Percentiles rank a stretch among this genome's conserved stretches.
Conservation (phyloP, 2,113 vertebrate genomes). For the Emydura subglobosa region DNA sequence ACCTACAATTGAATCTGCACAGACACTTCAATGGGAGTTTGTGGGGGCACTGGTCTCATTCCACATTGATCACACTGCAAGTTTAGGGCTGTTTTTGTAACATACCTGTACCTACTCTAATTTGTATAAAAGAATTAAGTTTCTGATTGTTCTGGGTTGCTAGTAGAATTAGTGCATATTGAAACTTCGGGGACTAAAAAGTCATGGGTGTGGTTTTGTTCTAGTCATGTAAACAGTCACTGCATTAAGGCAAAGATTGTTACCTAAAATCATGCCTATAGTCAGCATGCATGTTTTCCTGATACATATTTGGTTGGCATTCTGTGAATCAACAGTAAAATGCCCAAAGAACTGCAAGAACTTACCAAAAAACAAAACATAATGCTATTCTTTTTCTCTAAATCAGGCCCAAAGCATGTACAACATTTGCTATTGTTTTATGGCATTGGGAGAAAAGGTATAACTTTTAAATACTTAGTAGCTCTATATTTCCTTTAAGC, state of each 20-base stretch:
- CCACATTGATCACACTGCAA: not conserved
- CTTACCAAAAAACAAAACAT: not conserved
- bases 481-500: not conserved
- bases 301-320: not conserved
- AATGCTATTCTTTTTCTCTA: not conserved
- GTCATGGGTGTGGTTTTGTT: not conserved
- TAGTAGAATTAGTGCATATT: rapidly evolving
- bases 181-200: not conserved
- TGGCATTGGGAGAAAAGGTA: not conserved
- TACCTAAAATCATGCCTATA: not conserved
- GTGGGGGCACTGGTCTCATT: not conserved
- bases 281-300: not conserved
- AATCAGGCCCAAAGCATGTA: not conserved
- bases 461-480: not conserved
- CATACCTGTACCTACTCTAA: not conserved
- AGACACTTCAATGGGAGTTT: not conserved
- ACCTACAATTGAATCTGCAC: not conserved
- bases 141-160: not conserved
- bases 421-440: not conserved
- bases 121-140: not conserved
- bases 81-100: not conserved
- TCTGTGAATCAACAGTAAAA: not conserved
- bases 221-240: not conserved
- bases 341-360: not conserved
- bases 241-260: not conserved